phyloP scores from a whole-genome alignment of 2,113 vertebrate species.

The Hemiprocne comata region DNA sequence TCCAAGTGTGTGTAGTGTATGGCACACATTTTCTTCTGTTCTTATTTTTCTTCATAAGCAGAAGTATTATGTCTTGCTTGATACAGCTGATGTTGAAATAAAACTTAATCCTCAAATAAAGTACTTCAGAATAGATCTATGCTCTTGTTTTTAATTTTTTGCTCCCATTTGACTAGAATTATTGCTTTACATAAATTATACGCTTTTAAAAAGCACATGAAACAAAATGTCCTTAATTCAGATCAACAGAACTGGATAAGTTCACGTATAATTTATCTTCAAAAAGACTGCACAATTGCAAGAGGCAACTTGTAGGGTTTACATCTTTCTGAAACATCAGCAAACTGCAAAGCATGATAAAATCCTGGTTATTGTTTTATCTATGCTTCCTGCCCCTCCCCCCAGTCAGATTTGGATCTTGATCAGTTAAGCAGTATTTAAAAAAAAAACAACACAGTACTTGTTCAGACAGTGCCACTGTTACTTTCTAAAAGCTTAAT shows the following conservation, averaged over 20 bases:
- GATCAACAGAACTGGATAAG: neutral
- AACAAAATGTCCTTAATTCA: neutral
- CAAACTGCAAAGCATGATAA: neutral
- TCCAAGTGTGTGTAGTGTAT: neutral
- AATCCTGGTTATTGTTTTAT: neutral
- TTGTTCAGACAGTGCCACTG: neutral
- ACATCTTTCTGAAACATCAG: neutral
- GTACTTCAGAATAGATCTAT: neutral
- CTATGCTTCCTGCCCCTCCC: neutral
- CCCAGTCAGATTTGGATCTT: neutral
- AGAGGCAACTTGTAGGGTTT: neutral
- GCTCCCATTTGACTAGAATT: neutral
- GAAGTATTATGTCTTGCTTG: neutral
- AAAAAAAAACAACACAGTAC: neutral
- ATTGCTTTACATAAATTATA: neutral
- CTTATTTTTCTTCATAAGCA: neutral
- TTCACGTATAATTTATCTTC: neutral
- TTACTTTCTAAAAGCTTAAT: neutral
- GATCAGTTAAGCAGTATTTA: neutral
- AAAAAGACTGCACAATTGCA: neutral
- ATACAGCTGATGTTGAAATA: slow-evolving; percentile 24
- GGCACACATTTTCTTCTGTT: neutral
- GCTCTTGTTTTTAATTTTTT: neutral
- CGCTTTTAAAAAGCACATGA: neutral
- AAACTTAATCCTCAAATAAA: slow-evolving; percentile 29